Conservation (phyloP, 2,888 invertebrate genomes). For the Agapostemon virescens region DNA sequence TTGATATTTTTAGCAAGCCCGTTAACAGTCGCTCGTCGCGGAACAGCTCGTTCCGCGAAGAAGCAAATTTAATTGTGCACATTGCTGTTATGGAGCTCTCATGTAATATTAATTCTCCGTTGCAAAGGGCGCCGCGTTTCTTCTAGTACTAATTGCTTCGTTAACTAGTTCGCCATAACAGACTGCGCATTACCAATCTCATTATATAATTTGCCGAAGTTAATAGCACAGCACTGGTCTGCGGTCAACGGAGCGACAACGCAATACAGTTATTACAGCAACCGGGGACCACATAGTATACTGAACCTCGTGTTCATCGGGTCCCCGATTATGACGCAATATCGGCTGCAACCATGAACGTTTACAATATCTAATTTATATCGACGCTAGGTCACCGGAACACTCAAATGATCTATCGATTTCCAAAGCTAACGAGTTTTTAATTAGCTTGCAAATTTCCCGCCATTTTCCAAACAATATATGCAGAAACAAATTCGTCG, state of each 20-base stretch:
- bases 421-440: no score
- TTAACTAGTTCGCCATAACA: constrained; percentile 31
- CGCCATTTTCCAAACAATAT: no score
- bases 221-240: constrained; percentile 25
- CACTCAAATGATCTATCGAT: no score
- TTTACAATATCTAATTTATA: not conserved
- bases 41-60: not conserved
- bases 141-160: constrained; percentile 34
- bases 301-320: not conserved
- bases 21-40: not conserved
- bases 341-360: not conserved
- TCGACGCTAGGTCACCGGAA: no score
- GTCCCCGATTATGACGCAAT: not conserved
- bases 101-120: not conserved
- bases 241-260: constrained; percentile 16
- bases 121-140: not conserved
- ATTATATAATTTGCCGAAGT: constrained; percentile 45
- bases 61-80: not conserved
- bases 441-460: no score
- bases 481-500: no score
- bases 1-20: not conserved
- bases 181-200: constrained; percentile 20
- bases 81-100: not conserved
- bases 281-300: constrained; percentile 9
- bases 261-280: constrained; percentile 35